Conservation (phyloP, 1,140 invertebrate genomes). For the Meloidogyne floridensis region DNA sequence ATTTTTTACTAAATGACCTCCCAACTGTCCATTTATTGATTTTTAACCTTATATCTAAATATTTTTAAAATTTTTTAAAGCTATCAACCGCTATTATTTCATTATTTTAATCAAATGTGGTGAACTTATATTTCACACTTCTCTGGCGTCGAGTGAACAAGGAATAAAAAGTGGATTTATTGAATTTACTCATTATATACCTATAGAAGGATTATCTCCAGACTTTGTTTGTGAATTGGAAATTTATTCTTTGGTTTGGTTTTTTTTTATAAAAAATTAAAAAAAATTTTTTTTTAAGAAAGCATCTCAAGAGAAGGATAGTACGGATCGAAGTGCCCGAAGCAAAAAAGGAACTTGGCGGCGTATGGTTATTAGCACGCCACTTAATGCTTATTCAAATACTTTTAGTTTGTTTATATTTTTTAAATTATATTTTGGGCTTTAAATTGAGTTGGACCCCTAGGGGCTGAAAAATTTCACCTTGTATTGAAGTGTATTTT, state of each 20-base stretch:
- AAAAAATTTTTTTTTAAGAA: conserved; percentile 11
- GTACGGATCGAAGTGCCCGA: conserved; percentile 13
- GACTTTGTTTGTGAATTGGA: conserved; percentile 38
- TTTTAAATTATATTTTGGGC: background rate
- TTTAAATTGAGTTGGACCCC: no score
- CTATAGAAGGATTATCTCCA: conserved; percentile 19
- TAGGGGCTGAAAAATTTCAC: no score
- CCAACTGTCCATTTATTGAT: no score
- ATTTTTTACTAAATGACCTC: no score
- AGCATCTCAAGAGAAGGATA: background rate
- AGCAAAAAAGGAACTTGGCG: conserved; percentile 30
- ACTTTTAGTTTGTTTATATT: conserved; percentile 3
- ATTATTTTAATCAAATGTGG: conserved; percentile 44
- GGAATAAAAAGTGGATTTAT: conserved; percentile 43
- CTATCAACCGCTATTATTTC: conserved; percentile 39
- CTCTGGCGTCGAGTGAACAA: conserved; percentile 32
- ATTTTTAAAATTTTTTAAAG: conserved; percentile 20
- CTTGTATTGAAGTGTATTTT: no score
- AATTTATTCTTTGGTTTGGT: conserved; percentile 30
- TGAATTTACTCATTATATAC: conserved; percentile 43
- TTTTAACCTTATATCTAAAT: background rate
- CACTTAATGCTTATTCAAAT: conserved; percentile 26
- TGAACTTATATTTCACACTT: conserved; percentile 37
- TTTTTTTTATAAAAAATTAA: background rate
- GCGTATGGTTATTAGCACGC: conserved; percentile 29